Base-by-base conservation (phyloP, 2,888 invertebrate species). In the Coecobrya sp. region DNA sequence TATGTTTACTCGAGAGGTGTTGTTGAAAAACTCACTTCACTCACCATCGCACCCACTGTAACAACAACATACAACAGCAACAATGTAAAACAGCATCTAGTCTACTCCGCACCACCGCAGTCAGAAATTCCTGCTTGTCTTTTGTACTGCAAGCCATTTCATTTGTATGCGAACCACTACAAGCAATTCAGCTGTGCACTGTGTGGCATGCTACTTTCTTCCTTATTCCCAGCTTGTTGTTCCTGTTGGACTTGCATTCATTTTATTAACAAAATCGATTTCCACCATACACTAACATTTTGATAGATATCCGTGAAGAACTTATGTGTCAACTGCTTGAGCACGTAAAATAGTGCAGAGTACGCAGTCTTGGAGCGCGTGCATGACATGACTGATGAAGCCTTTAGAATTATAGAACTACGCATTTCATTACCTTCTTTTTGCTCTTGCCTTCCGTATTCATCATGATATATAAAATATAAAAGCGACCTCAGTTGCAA, bases 321-420 rank as follows among this genome's bases (percentile, higher is more conserved):
- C 76, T 62, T 76, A 13, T 42, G 36, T 84, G 62, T 84, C 42
- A 59, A 42, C 59, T 59, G 65, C 5, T 25, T 16, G 30, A 59
- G 82, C 82, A 59, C 55, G 82, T 82, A 59, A 59, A 73, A 36
- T 49, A 65, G 45, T 13, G n/a, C 22, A 22, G 49, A 49, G 30
- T 19, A 25, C 49, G 8, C 36, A 85, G 27, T 25, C 65, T 85
- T 0, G 30, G 11, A 45, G 45, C 22, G 82, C 82, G 89, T 89
- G 89, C 68, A 22, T 42, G 76, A 84, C 82, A 89, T 82, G 89
- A 89, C 82, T 89, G 84, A 89, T 82, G 89, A 89, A 84, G 55
- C 89, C 89, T 89, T 89, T 82, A 68, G 76, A 88, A 81, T 81
- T 81, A 81, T 52, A 49, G 0, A 22, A 22, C 1, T 11, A 11